Percentiles rank a stretch among this genome's conserved stretches.
Evolutionary conservation across 2,888 invertebrate genomes (phyloP).

Genomic region (Nebria salina): DNA sequence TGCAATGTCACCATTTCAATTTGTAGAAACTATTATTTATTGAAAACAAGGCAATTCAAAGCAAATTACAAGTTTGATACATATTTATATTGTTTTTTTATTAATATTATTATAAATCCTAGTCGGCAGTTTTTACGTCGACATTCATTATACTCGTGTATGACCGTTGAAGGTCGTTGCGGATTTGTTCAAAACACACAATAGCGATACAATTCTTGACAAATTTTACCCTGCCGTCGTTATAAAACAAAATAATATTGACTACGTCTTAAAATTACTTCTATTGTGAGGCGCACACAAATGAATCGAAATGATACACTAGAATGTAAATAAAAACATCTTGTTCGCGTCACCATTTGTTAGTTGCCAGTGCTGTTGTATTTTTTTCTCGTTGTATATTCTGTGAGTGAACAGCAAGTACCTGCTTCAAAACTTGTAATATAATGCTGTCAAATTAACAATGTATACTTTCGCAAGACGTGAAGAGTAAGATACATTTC

Average conservation of each 20-base stretch:
- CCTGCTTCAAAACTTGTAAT: not conserved
- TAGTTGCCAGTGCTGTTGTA: not conserved
- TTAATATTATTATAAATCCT: not conserved
- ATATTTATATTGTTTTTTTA: not conserved
- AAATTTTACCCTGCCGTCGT: not conserved
- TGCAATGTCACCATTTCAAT: too few relatives aligned
- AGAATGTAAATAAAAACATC: not conserved
- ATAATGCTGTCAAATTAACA: not conserved
- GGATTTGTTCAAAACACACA: not conserved
- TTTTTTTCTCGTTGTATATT: not conserved
- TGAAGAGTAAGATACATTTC: not conserved
- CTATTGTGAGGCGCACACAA: not conserved
- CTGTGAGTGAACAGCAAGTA: not conserved
- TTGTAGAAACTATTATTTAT: too few relatives aligned
- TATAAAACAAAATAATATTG: not conserved
- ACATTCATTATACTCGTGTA: not conserved
- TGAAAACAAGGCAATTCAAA: not conserved
- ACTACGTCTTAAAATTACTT: not conserved
- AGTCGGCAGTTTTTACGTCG: not conserved
- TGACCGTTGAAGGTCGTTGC: not conserved
- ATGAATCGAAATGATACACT: not conserved
- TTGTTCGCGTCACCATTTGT: not conserved
- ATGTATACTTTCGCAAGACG: not conserved
- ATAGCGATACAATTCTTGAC: conserved; percentile 1
- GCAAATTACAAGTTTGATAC: not conserved